Conservation (phyloP, 2,888 invertebrate species). For the Eulithis prunata region DNA sequence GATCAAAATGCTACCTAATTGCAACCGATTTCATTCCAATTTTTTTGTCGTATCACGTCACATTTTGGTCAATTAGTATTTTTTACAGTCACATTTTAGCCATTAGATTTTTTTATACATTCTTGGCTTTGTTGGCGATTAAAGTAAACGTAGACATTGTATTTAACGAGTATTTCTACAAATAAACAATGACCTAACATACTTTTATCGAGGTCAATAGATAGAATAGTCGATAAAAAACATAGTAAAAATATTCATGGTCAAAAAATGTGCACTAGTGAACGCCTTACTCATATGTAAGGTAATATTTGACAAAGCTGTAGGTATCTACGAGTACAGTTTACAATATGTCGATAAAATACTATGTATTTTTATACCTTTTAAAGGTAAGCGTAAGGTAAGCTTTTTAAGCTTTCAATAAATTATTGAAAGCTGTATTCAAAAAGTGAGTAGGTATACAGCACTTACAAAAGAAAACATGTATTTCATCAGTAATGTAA, state of each 20-base stretch:
- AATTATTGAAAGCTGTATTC: too few species aligned
- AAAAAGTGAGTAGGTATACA: too few species aligned
- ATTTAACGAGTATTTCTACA: conserved; percentile 37
- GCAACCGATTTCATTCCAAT: conserved; percentile 53
- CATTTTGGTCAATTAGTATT: conserved; percentile 45
- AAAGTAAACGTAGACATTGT: conserved; percentile 33
- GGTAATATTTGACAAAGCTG: too few species aligned
- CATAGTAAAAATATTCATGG: neutral
- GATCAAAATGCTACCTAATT: conserved; percentile 67
- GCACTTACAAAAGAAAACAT: too few species aligned
- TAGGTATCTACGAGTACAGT: too few species aligned
- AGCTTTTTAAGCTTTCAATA: too few species aligned
- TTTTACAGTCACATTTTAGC: conserved; percentile 18
- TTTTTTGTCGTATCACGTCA: conserved; percentile 52
- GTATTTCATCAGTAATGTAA: too few species aligned
- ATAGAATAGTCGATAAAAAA: neutral
- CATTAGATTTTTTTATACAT: conserved; percentile 7
- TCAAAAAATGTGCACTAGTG: neutral
- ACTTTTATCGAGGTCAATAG: conserved; percentile 33
- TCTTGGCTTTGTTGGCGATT: conserved; percentile 20
- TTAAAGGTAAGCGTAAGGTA: too few species aligned
- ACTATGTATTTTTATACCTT: too few species aligned
- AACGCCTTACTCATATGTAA: neutral
- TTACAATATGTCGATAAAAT: too few species aligned
- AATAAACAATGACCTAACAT: conserved; percentile 33